phyloP scores from a whole-genome alignment of 2,113 vertebrate species.

The Myrmecobius fasciatus region DNA sequence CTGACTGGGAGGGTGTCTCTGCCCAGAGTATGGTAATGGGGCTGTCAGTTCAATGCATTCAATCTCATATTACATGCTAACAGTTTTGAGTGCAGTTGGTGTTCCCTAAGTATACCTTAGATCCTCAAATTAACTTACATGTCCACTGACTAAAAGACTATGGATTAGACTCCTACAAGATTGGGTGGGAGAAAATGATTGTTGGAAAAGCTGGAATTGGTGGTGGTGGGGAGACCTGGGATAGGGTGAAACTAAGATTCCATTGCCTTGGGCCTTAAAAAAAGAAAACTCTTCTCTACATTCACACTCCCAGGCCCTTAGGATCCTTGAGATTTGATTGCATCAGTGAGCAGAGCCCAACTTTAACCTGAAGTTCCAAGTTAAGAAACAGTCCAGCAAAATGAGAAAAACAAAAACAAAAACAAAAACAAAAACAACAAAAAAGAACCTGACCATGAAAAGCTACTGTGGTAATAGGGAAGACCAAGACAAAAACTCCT shows the following conservation, averaged over 20 bases:
- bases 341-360: too few species aligned
- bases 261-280: not conserved
- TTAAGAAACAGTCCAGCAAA: not conserved
- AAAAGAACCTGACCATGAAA: not conserved
- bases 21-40: not conserved
- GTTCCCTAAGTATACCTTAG: not conserved
- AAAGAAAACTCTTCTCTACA: not conserved
- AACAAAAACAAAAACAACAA: too few species aligned
- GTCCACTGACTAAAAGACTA: not conserved
- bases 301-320: not conserved
- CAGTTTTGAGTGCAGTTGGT: not conserved
- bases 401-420: too few species aligned
- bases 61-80: not conserved
- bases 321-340: too few species aligned
- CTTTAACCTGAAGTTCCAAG: not conserved
- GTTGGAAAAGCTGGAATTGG: too few species aligned
- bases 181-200: too few species aligned
- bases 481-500: not conserved
- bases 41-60: not conserved
- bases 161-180: too few species aligned
- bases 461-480: not conserved
- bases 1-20: not conserved
- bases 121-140: not conserved
- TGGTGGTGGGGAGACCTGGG: too few species aligned
- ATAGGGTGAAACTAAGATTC: too few species aligned